Conservation (phyloP, 1,140 invertebrate genomes). For the Drosophila nigrodunni region DNA sequence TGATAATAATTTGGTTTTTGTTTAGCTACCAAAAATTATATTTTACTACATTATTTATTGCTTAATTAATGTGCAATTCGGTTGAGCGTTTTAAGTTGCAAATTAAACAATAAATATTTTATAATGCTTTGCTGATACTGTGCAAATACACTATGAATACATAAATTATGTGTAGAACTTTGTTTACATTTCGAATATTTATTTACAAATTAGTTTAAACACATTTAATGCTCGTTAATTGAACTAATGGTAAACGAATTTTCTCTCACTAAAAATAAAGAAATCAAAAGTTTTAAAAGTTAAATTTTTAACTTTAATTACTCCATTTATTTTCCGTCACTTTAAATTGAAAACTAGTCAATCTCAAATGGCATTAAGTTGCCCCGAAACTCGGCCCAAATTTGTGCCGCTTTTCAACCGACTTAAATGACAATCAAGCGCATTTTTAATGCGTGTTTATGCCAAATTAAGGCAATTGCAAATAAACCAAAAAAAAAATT, state of each 20-base stretch:
- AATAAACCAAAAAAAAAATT: slow-evolving; percentile 34
- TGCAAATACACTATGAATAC: background rate
- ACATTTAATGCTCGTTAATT: background rate
- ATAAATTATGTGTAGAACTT: background rate
- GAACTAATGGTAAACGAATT: background rate
- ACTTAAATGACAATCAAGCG: background rate
- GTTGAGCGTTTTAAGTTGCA: slow-evolving; percentile 25
- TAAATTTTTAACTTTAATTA: too few relatives aligned
- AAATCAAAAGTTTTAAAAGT: too few relatives aligned
- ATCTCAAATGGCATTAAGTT: slow-evolving; percentile 23
- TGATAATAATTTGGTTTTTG: slow-evolving; percentile 35
- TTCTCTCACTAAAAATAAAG: background rate
- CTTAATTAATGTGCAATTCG: slow-evolving; percentile 39
- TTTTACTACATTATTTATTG: slow-evolving; percentile 40
- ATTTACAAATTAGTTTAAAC: slow-evolving; percentile 12
- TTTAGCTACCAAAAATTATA: slow-evolving; percentile 9
- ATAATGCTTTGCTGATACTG: background rate
- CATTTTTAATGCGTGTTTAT: slow-evolving; percentile 47
- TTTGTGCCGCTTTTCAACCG: background rate
- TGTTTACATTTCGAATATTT: background rate
- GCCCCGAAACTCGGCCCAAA: slow-evolving; percentile 27
- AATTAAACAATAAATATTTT: slow-evolving; percentile 47
- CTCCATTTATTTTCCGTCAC: too few relatives aligned
- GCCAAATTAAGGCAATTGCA: slow-evolving; percentile 60
- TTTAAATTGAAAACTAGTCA: slow-evolving; percentile 4